Evolutionary conservation across 1,140 invertebrate genomes (phyloP), one percentile per base, ranked within the genome.

Genomic region (Geopemphigus sp.): DNA sequence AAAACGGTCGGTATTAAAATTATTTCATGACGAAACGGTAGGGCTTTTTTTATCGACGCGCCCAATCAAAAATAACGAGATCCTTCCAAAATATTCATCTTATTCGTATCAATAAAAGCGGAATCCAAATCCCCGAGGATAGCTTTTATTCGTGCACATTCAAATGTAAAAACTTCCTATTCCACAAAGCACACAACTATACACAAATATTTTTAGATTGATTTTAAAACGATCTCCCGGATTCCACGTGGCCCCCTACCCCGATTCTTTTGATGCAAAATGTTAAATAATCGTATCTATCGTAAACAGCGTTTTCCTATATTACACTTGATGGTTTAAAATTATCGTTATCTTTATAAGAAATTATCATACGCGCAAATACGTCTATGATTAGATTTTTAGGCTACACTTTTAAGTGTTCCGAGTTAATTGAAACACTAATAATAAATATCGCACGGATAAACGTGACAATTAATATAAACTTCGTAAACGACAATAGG

Each of bases 201-300:
- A 64, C 14, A 14, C 19, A 39, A 19, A n/a, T 22, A n/a, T 14
- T 5, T 39, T n/a, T n/a, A 29, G 63, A 64, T 64, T 64, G 63
- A 39, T 64, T 64, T 64, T 39, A 39, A 64, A 64, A 64, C 10
- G 63, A 8, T 19, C 8, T 39, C 19, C 19, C 11, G 32, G 8
- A 39, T 64, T 19, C 26, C 10, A 17, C 39, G 19, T 14, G 19
- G 57, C 14, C 26, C 26, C 17, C 19, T 24, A n/a, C n/a, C n/a
- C n/a, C n/a, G n/a, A 4, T 24, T 29, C 19, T 64, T 64, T 64
- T 39, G 11, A 17, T 26, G 11, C 63, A 11, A 39, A 64, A 64
- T 39, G 29, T 64, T 64, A 32, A 64, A 64, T 64, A 64, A 64
- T 64, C 10, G 17, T 64, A n/a, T 64, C 17, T 64, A 64, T 29